phyloP scores from a whole-genome alignment of 2,113 vertebrate genomes.

The Pampusana beccarii region DNA sequence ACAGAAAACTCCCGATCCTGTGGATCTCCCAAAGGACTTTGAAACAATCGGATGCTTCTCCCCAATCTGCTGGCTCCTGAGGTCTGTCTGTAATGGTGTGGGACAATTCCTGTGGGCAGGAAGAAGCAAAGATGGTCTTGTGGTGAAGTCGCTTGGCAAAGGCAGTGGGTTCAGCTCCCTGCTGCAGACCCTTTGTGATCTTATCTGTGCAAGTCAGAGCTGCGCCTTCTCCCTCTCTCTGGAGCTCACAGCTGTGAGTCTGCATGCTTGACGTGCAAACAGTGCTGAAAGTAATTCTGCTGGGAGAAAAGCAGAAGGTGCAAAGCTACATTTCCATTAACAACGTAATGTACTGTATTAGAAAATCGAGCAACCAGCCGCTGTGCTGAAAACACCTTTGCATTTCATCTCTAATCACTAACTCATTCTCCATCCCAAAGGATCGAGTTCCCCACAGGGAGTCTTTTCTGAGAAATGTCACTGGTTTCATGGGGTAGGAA shows the following conservation, averaged over 20 bases:
- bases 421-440: background rate
- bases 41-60: background rate
- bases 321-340: conserved; percentile 37
- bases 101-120: background rate
- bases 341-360: conserved; percentile 19
- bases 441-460: background rate
- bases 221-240: background rate
- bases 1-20: background rate
- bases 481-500: background rate
- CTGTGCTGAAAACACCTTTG: conserved; percentile 8
- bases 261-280: conserved; percentile 29
- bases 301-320: conserved; percentile 46
- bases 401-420: background rate
- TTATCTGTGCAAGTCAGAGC: background rate
- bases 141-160: conserved; percentile 15
- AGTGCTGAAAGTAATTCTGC: conserved; percentile 16
- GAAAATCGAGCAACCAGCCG: background rate
- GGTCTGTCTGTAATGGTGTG: background rate
- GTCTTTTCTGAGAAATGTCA: background rate
- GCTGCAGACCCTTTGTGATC: background rate
- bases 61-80: background rate
- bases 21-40: background rate
- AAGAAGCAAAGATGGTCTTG: background rate
- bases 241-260: background rate
- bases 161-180: background rate